A percentile compares a stretch with the other conserved stretches of the same genome.
Evolutionary conservation across 1,140 invertebrate species (phyloP).

Genomic region (Bombus terrestris): DNA sequence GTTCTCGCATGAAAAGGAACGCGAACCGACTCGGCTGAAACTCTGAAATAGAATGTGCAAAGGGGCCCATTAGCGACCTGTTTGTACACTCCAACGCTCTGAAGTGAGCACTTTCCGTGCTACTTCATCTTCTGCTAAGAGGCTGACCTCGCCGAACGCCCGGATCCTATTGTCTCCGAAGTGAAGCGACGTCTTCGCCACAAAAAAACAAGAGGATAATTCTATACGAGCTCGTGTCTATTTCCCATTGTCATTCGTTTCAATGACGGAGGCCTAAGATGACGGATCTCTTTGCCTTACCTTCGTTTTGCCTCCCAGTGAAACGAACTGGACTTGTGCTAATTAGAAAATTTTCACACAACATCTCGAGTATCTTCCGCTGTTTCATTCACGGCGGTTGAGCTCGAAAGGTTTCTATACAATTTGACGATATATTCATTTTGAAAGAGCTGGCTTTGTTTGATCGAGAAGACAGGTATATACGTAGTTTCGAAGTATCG

Average conservation of each 20-base stretch:
- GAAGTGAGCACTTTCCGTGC: conserved; percentile 51
- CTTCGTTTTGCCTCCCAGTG: not conserved
- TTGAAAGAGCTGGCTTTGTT: not conserved
- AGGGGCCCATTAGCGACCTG: conserved; percentile 65
- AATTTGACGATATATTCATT: not conserved
- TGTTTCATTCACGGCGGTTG: not conserved
- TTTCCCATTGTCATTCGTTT: conserved; percentile 20
- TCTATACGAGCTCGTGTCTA: conserved; percentile 38
- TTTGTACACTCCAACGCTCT: conserved; percentile 61
- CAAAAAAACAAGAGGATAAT: conserved; percentile 42
- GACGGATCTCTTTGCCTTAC: not conserved
- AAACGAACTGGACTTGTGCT: not conserved
- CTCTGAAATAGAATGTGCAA: conserved; percentile 23
- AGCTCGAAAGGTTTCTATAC: not conserved
- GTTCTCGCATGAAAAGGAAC: not conserved
- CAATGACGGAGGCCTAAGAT: not conserved
- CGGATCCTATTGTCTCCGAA: conserved; percentile 45
- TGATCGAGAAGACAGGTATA: no score
- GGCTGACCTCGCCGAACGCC: conserved; percentile 56
- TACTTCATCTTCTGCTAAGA: conserved; percentile 57
- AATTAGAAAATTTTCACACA: not conserved
- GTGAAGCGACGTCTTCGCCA: conserved; percentile 9
- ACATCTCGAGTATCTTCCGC: not conserved
- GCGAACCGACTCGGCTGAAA: not conserved
- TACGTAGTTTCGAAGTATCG: no score